Evolutionary conservation across 2,797 vertebrate genomes (phyloP).

Genomic region (Diceros bicornis): DNA sequence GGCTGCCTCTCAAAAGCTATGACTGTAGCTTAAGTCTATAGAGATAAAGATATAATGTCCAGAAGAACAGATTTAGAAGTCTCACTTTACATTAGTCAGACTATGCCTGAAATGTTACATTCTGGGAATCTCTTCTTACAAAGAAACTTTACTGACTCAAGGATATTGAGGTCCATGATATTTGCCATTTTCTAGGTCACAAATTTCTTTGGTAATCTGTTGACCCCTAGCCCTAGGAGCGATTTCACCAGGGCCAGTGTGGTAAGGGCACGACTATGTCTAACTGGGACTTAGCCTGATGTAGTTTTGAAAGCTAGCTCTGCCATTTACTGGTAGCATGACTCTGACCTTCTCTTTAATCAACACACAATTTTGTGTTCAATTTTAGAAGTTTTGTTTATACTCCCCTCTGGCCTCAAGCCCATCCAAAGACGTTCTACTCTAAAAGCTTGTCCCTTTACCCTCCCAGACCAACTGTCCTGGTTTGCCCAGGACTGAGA

Average conservation of each 20-base stretch:
- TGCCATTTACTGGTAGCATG: not conserved
- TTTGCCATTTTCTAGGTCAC: not conserved
- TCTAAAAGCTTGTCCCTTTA: not conserved
- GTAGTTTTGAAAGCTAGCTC: not conserved
- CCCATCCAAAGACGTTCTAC: not conserved
- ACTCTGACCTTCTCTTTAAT: not conserved
- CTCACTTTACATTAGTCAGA: not conserved
- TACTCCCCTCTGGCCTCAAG: not conserved
- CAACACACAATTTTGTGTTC: not conserved
- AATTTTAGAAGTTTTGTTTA: not conserved
- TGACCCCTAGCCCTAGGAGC: not conserved
- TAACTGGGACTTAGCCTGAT: not conserved
- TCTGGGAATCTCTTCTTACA: not conserved
- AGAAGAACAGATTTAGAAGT: not conserved
- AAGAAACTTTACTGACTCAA: not conserved
- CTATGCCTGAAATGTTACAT: not conserved
- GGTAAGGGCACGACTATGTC: not conserved
- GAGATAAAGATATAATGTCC: not conserved
- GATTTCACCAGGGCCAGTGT: not conserved
- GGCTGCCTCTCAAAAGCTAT: not conserved
- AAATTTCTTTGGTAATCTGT: not conserved
- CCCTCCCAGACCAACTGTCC: not conserved
- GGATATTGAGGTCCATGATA: not conserved
- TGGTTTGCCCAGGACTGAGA: not conserved
- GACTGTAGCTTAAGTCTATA: not conserved